phyloP scores from a whole-genome alignment of 1,140 invertebrate species.

The Lamellibrachia luymesi region DNA sequence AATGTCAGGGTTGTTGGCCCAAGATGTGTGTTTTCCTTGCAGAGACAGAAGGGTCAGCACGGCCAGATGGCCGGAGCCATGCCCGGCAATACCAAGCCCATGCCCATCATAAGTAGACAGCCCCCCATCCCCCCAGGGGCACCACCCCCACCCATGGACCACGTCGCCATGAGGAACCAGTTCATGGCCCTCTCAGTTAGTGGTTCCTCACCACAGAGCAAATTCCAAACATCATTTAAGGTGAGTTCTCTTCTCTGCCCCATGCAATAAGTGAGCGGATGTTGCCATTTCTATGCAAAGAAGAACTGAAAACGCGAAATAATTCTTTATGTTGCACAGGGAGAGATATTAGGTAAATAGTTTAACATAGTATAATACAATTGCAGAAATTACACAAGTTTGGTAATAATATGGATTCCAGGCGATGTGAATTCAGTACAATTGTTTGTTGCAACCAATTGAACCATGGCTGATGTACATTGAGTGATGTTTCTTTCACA shows the following conservation, averaged over 20 bases:
- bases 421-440: too few relatives aligned
- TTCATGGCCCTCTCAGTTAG: background rate
- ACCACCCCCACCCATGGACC: background rate
- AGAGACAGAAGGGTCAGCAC: background rate
- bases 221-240: background rate
- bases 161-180: background rate
- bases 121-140: background rate
- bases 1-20: background rate
- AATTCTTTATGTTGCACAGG: too few relatives aligned
- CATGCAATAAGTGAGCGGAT: background rate
- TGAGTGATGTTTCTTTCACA: slow-evolving; percentile 8
- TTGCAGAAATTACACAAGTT: too few relatives aligned
- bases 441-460: too few relatives aligned
- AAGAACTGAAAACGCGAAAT: too few relatives aligned
- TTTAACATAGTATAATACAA: too few relatives aligned
- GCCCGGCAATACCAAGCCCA: background rate
- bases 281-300: background rate
- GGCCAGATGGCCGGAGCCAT: background rate
- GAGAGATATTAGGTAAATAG: too few relatives aligned
- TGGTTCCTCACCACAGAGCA: background rate
- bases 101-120: background rate
- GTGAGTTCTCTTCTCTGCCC: background rate
- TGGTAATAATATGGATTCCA: too few relatives aligned
- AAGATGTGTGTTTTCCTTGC: too few relatives aligned
- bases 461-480: background rate